Percentiles rank a stretch among this genome's conserved stretches.
phyloP scores from a whole-genome alignment of 2,888 invertebrate genomes.

The Chalcosyrphus nemorum region DNA sequence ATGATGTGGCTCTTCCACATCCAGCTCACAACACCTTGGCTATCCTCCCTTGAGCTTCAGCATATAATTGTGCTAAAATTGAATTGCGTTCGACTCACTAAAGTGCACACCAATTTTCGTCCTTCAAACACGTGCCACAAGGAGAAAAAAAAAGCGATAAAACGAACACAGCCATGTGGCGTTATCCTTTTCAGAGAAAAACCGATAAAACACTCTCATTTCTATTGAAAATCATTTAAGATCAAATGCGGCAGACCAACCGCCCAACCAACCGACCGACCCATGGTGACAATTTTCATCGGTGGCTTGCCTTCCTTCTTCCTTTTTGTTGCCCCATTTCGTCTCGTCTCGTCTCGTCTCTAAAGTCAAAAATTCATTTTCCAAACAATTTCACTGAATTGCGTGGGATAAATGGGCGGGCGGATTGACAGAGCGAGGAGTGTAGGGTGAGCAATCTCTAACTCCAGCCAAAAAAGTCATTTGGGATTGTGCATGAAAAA shows the following conservation, averaged over 20 bases:
- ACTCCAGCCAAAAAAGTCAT: not conserved
- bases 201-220: conserved; percentile 18
- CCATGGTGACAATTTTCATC: conserved; percentile 19
- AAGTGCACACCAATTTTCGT: no score
- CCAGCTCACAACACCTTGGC: no score
- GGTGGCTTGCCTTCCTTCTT: not conserved
- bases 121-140: conserved; percentile 19
- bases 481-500: not conserved
- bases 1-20: no score
- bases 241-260: not conserved
- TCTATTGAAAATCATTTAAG: conserved; percentile 17
- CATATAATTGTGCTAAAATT: no score
- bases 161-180: not conserved
- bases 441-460: not conserved
- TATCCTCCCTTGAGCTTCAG: no score
- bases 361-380: conserved; percentile 38
- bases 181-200: not conserved
- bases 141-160: not conserved
- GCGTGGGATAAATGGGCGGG: conserved; percentile 11
- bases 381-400: conserved; percentile 53
- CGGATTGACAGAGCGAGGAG: not conserved
- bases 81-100: no score
- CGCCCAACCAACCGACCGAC: not conserved
- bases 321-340: no score
- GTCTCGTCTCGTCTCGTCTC: not conserved